Conservation (phyloP, 2,797 vertebrate species). For the Coreius guichenoti region DNA sequence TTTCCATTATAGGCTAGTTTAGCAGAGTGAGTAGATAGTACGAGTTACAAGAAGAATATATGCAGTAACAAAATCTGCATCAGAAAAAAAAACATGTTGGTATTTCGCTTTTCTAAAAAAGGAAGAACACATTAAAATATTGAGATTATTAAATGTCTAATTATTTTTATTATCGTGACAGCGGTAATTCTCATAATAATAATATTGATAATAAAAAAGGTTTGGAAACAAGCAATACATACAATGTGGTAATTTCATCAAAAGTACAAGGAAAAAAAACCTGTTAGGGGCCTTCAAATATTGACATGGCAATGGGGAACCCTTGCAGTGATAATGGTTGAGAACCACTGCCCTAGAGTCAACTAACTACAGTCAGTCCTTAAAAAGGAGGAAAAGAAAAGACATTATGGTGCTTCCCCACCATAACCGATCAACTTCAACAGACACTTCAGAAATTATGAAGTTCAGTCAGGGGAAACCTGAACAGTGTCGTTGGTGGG, state of each 20-base stretch:
- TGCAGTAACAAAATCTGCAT: background rate
- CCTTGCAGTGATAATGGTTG: background rate
- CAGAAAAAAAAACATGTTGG: background rate
- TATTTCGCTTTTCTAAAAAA: background rate
- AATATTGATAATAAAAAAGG: background rate
- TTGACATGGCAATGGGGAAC: background rate
- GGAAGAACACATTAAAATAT: background rate
- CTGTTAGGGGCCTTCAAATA: conserved; percentile 8
- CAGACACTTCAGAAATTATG: background rate
- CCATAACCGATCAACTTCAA: background rate
- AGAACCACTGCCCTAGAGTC: background rate
- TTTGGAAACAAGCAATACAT: background rate
- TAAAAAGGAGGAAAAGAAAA: background rate
- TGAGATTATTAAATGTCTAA: background rate
- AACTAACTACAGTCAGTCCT: background rate
- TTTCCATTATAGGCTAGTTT: background rate
- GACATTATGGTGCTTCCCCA: background rate
- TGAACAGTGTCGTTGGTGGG: conserved; percentile 33
- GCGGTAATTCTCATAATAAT: background rate
- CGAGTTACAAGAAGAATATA: background rate
- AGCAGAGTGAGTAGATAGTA: background rate
- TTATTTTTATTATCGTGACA: background rate
- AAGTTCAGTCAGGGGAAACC: conserved; percentile 17
- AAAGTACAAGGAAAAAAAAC: background rate
- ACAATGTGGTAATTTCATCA: no score